Percentiles rank a stretch among this genome's conserved stretches.
Evolutionary conservation across 2,888 invertebrate species (phyloP).

Genomic region (Plusia festucae): DNA sequence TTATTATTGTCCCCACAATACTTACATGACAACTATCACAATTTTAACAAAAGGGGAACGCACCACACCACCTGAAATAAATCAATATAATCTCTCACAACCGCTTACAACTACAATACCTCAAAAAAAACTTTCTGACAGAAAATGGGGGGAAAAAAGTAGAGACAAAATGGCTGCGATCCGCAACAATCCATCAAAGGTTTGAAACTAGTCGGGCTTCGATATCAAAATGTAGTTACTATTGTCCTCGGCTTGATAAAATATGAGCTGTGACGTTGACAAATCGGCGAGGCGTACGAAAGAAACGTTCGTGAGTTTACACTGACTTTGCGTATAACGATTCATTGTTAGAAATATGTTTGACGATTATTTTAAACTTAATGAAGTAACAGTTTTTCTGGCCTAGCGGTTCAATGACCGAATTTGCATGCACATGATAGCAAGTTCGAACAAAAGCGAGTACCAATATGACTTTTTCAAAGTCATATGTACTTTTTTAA

Average conservation of each 20-base stretch:
- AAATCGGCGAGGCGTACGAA: constrained; percentile 71
- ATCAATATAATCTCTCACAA: constrained; percentile 59
- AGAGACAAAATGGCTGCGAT: constrained; percentile 72
- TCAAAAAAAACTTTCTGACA: constrained; percentile 59
- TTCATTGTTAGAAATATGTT: constrained; percentile 16
- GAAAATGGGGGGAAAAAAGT: constrained; percentile 57
- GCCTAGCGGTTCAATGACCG: too few relatives aligned
- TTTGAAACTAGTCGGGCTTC: constrained; percentile 78
- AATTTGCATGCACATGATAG: too few relatives aligned
- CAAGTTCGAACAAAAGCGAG: too few relatives aligned
- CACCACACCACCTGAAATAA: constrained; percentile 56
- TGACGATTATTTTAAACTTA: neutral
- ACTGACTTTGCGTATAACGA: constrained; percentile 32
- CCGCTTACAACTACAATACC: constrained; percentile 61
- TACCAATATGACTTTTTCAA: too few relatives aligned
- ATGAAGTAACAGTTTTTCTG: too few relatives aligned
- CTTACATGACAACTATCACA: neutral
- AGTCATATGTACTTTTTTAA: too few relatives aligned
- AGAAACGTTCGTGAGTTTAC: constrained; percentile 55
- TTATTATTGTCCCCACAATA: too few relatives aligned
- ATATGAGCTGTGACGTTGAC: constrained; percentile 87
- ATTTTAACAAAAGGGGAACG: neutral
- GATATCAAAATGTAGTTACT: constrained; percentile 87
- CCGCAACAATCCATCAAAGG: constrained; percentile 80
- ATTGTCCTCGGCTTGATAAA: constrained; percentile 86